phyloP scores from a whole-genome alignment of 2,888 invertebrate genomes.

The Punctoribates punctum region DNA sequence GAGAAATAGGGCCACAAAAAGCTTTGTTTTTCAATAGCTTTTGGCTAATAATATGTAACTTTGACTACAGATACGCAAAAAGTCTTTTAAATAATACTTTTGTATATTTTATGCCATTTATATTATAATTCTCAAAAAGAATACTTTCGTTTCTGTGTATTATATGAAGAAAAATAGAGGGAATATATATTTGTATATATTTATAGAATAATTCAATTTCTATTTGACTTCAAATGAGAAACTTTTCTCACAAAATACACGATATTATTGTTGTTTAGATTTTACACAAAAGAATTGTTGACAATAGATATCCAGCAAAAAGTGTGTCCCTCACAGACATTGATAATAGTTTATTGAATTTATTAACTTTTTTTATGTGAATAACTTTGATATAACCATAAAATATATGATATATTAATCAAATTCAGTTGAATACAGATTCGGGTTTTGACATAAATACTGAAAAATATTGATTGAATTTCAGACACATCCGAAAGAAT shows the following conservation, averaged over 20 bases:
- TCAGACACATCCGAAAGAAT: background rate
- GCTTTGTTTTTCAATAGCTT: no score
- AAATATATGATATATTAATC: slow-evolving; percentile 8
- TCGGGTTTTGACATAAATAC: slow-evolving; percentile 1
- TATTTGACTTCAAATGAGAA: background rate
- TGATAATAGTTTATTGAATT: slow-evolving; percentile 34
- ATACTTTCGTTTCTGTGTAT: no score
- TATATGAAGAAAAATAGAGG: no score
- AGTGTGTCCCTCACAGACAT: slow-evolving; percentile 12
- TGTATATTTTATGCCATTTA: no score
- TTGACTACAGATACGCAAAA: no score
- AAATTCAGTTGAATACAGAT: slow-evolving; percentile 4
- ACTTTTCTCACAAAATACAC: background rate
- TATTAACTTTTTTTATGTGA: background rate
- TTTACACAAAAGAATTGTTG: background rate
- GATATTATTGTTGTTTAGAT: slow-evolving; percentile 4
- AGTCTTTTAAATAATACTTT: no score
- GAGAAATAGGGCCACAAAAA: no score
- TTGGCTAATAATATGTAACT: no score
- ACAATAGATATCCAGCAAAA: background rate
- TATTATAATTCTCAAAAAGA: no score
- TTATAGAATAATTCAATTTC: no score
- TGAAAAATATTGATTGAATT: background rate
- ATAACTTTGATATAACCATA: background rate
- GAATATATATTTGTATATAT: no score